A percentile compares a stretch with the other conserved stretches of the same genome.
Conservation (phyloP, 2,888 invertebrate genomes). For the Troides aeacus region DNA sequence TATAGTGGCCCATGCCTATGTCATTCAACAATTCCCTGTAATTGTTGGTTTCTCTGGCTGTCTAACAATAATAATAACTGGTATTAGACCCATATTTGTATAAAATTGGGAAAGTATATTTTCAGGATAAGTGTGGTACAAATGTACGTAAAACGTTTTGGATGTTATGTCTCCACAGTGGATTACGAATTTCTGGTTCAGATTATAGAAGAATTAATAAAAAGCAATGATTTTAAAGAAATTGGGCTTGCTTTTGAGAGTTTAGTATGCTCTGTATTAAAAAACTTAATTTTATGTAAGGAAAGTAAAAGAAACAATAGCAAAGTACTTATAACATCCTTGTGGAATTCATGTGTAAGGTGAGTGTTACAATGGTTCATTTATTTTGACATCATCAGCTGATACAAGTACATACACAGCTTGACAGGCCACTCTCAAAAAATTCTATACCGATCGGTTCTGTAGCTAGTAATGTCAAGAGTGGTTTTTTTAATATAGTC, state of each 20-base stretch:
- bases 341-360: constrained; percentile 73
- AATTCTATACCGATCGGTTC: no score
- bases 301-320: constrained; percentile 7
- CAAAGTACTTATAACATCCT: constrained; percentile 32
- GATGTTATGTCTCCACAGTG: constrained; percentile 39
- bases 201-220: constrained; percentile 48
- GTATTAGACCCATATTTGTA: background rate
- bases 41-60: no score
- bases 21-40: no score
- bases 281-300: constrained; percentile 34
- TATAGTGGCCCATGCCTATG: no score
- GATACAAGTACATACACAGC: no score
- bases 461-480: no score
- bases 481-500: no score
- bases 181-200: constrained; percentile 53
- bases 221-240: constrained; percentile 42
- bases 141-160: constrained; percentile 54
- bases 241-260: constrained; percentile 54
- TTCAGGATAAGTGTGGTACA: constrained; percentile 63
- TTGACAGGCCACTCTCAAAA: no score
- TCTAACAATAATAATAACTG: no score
- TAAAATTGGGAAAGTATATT: constrained; percentile 30
- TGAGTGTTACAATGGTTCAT: constrained; percentile 35
- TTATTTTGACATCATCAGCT: no score
- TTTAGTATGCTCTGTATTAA: constrained; percentile 45